These are phyloP conservation scores for Zonitis immaculata DNA, from an alignment of 2,888 invertebrate species.

Conservation along the genomic window DNA sequence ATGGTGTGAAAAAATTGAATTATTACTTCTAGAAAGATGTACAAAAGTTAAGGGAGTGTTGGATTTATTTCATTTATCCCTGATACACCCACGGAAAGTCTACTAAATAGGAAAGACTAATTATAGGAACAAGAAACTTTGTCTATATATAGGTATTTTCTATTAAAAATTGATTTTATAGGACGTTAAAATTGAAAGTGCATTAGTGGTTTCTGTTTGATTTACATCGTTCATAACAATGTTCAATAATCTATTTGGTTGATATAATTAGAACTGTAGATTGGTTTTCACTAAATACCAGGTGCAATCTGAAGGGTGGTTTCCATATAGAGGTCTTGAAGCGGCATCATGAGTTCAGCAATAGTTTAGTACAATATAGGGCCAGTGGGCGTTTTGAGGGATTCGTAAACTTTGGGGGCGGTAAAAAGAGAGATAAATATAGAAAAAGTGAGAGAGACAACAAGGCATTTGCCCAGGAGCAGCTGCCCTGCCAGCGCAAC, in stretches of 20 bases:
- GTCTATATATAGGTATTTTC: too few species aligned
- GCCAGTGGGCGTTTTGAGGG: slow-evolving; percentile 15
- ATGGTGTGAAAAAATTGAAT: too few species aligned
- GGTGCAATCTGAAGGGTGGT: slow-evolving; percentile 3
- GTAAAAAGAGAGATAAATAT: slow-evolving; percentile 26
- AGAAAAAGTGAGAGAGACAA: slow-evolving; percentile 27
- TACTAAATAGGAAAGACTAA: not conserved
- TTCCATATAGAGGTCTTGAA: slow-evolving; percentile 11
- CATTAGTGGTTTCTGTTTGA: too few species aligned
- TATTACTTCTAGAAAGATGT: too few species aligned
- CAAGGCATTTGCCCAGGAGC: slow-evolving; percentile 44
- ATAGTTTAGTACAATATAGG: slow-evolving; percentile 14
- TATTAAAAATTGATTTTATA: too few species aligned
- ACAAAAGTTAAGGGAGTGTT: too few species aligned
- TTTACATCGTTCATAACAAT: too few species aligned
- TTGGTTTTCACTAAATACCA: not conserved
- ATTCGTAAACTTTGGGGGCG: slow-evolving; percentile 26
- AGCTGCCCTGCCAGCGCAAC: slow-evolving; percentile 42
- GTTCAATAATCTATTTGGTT: not conserved
- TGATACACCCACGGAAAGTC: not conserved
- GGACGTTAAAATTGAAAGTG: too few species aligned
- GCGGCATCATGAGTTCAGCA: slow-evolving; percentile 8
- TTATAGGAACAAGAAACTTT: not conserved
- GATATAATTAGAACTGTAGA: not conserved
- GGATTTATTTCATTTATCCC: too few species aligned